Evolutionary conservation across 2,888 invertebrate species (phyloP).

Genomic region (Eupsilia transversa): DNA sequence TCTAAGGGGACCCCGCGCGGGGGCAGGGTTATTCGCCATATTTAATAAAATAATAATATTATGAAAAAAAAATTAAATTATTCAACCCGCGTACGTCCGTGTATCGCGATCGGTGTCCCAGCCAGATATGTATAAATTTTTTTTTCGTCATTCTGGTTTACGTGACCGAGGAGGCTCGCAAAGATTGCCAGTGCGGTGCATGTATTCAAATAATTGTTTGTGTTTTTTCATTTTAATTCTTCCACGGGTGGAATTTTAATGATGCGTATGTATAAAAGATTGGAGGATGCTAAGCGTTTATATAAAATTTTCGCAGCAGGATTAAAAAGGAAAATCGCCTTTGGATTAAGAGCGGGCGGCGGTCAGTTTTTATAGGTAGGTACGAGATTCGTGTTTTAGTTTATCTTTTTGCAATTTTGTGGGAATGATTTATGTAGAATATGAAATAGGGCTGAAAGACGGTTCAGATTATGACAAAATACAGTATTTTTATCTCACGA

Average conservation of each 20-base stretch:
- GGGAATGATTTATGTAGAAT: constrained; percentile 28
- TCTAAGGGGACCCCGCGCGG: constrained; percentile 71
- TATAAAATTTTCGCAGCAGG: constrained; percentile 62
- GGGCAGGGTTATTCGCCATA: constrained; percentile 80
- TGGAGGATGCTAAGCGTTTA: constrained; percentile 62
- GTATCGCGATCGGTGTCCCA: constrained; percentile 88
- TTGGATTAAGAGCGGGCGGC: constrained; percentile 59
- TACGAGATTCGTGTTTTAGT: constrained; percentile 37
- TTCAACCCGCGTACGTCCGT: constrained; percentile 84
- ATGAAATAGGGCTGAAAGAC: neutral
- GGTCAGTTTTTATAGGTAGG: constrained; percentile 62
- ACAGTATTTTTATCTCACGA: too few species aligned
- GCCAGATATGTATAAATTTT: constrained; percentile 83
- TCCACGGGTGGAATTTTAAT: constrained; percentile 79
- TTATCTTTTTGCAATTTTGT: constrained; percentile 35
- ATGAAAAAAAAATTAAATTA: constrained; percentile 87
- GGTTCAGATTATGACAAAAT: neutral
- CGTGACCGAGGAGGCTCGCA: constrained; percentile 85
- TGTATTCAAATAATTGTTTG: constrained; percentile 85
- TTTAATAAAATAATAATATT: constrained; percentile 83
- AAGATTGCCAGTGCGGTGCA: constrained; percentile 82
- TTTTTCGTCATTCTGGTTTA: constrained; percentile 82
- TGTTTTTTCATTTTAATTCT: constrained; percentile 76
- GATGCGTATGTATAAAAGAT: constrained; percentile 74
- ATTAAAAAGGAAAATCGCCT: constrained; percentile 64